Evolutionary conservation across 2,888 invertebrate species (phyloP), one percentile per base, ranked within the genome.

Genomic region (Plebejus anna): DNA sequence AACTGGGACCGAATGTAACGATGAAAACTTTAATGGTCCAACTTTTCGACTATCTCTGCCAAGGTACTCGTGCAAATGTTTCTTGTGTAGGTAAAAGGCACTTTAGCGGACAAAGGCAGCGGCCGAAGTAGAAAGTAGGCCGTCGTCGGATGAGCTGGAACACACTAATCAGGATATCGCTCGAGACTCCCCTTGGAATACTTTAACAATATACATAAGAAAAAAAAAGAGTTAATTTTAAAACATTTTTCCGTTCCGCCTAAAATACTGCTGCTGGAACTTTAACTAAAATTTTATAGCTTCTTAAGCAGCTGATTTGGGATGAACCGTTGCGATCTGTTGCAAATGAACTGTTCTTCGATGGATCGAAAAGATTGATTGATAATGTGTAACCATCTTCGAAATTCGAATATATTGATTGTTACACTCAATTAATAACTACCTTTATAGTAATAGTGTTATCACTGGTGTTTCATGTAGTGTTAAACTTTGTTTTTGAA

Each of bases 81-180:
- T 76, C 76, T 76, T 72, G 76, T 61, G 42, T 11, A 57, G 76
- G 71, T 76, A 76, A 76, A 72, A 72, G 76, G 59, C 76, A 76
- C 76, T 76, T 61, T 59, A 59, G 82, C 81, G 80, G 77, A 89
- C 88, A 89, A 89, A 87, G 87, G 32, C 82, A 80, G 82, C 82
- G 82, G 84, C 83, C 83, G 83, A 82, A 81, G 82, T 81, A 80
- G 81, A 85, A 90, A 89, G 82, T 88, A 89, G 89, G 89, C 86
- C 88, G 88, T 85, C 88, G 87, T 51, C 55, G n/a, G 55, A 73
- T 73, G 55, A 73, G 73, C 80, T 70, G 79, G 78, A 78, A 77
- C 77, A 76, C 76, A 73, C 77, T 76, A 78, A 77, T 79, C 77
- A 77, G 76, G 59, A 75, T 73, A 73, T 51, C 16, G 32, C 42